These are phyloP conservation scores for Calycopis cecrops DNA, from an alignment of 1,140 invertebrate species.

Conservation along the genomic window DNA sequence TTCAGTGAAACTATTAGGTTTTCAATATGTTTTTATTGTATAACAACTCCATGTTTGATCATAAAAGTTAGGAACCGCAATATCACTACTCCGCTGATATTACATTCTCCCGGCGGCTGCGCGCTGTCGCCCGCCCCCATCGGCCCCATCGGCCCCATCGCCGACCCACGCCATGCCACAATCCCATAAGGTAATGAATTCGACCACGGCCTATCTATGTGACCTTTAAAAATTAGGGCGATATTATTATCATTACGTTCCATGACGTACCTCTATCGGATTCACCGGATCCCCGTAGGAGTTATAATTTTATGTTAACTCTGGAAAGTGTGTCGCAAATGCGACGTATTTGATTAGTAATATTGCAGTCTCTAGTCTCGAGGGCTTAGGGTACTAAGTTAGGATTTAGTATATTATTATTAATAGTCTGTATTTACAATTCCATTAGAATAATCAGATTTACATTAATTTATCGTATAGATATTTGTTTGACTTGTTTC, in stretches of 20 bases:
- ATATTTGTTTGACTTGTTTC: no score
- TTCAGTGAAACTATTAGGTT: conserved; percentile 30
- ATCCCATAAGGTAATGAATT: conserved; percentile 59
- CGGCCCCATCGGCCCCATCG: conserved; percentile 31
- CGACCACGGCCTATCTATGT: conserved; percentile 50
- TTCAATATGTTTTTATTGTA: conserved; percentile 41
- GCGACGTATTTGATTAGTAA: no score
- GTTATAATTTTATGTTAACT: no score
- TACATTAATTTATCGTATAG: no score
- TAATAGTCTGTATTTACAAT: no score
- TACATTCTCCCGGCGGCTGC: conserved; percentile 48
- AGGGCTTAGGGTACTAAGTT: no score
- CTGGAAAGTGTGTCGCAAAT: no score
- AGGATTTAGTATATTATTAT: no score
- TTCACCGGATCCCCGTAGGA: neutral
- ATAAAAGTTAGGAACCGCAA: conserved; percentile 61
- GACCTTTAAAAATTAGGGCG: conserved; percentile 60
- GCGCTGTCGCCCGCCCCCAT: conserved; percentile 46
- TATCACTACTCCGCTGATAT: conserved; percentile 63
- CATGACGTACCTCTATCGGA: neutral
- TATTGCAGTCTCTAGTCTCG: no score
- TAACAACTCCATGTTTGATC: conserved; percentile 34
- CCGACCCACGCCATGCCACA: conserved; percentile 30
- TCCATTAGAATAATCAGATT: no score
- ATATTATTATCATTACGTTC: conserved; percentile 40